A percentile compares a stretch with the other conserved stretches of the same genome.
phyloP scores from a whole-genome alignment of 30 jellyfish, hydroid and myxozoan genomes.

The Aurelia aurita complex sp. Pacific region DNA sequence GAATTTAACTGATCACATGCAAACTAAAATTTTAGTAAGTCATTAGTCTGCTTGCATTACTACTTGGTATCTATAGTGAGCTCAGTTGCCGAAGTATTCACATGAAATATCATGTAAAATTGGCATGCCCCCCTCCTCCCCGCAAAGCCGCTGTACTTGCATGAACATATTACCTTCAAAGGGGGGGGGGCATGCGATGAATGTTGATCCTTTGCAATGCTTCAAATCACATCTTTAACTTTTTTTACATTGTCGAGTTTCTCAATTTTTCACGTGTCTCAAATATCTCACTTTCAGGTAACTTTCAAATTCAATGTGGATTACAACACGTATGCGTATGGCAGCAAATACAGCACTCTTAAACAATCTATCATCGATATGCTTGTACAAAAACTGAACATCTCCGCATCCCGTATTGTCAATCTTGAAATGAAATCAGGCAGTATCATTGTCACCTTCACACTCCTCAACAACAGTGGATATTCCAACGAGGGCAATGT shows the following conservation, averaged over 20 bases:
- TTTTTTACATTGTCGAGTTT: neutral
- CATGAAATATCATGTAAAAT: too few species aligned
- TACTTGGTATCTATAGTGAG: too few species aligned
- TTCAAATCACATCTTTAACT: too few species aligned
- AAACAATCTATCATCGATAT: constrained; percentile 25
- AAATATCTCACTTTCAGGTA: constrained; percentile 4
- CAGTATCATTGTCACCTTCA: constrained; percentile 58
- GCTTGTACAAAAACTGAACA: constrained; percentile 32
- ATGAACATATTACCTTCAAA: too few species aligned
- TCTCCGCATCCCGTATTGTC: constrained; percentile 43
- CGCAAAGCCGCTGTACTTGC: too few species aligned
- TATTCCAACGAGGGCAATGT: constrained; percentile 10
- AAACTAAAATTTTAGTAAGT: too few species aligned
- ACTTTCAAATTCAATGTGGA: constrained; percentile 45
- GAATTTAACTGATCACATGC: too few species aligned
- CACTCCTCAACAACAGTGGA: constrained; percentile 46
- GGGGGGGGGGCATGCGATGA: too few species aligned
- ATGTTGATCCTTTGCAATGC: too few species aligned
- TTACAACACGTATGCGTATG: constrained; percentile 15
- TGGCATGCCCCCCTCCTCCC: too few species aligned
- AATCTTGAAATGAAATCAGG: constrained; percentile 48
- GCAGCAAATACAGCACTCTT: neutral
- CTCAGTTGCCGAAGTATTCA: too few species aligned
- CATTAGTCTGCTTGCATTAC: too few species aligned
- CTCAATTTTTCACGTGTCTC: neutral